phyloP scores from a whole-genome alignment of 2,797 vertebrate genomes.

The Clarias laeviceps region DNA sequence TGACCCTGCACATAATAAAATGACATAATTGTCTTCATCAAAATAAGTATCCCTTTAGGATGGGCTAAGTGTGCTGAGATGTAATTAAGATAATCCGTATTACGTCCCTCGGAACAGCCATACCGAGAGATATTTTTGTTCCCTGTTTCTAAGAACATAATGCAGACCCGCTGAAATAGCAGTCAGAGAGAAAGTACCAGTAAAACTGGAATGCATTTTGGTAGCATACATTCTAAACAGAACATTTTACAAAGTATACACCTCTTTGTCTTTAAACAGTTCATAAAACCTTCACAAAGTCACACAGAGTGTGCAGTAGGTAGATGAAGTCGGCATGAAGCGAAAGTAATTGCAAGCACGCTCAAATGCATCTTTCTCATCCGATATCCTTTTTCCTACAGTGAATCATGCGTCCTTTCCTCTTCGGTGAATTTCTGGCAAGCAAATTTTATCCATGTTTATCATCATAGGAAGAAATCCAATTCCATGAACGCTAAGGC shows the following conservation, averaged over 20 bases:
- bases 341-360: background rate
- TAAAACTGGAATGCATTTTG: background rate
- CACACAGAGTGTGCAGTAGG: background rate
- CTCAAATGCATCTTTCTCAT: background rate
- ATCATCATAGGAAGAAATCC: background rate
- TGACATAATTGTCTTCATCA: background rate
- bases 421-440: background rate
- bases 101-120: background rate
- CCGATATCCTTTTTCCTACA: background rate
- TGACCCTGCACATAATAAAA: conserved; percentile 7
- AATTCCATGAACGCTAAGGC: background rate
- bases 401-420: background rate
- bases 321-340: background rate
- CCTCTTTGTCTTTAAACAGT: background rate
- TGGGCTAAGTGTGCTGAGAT: background rate
- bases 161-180: no score
- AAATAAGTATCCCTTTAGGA: background rate
- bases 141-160: background rate
- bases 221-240: background rate
- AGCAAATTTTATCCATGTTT: background rate
- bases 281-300: background rate
- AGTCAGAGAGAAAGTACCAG: background rate
- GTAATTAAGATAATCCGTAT: conserved; percentile 7
- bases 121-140: conserved; percentile 8
- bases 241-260: background rate